Evolutionary conservation across 2,113 vertebrate species (phyloP), one percentile per base, ranked within the genome.

Genomic region (Plecturocebus donacophilus): DNA sequence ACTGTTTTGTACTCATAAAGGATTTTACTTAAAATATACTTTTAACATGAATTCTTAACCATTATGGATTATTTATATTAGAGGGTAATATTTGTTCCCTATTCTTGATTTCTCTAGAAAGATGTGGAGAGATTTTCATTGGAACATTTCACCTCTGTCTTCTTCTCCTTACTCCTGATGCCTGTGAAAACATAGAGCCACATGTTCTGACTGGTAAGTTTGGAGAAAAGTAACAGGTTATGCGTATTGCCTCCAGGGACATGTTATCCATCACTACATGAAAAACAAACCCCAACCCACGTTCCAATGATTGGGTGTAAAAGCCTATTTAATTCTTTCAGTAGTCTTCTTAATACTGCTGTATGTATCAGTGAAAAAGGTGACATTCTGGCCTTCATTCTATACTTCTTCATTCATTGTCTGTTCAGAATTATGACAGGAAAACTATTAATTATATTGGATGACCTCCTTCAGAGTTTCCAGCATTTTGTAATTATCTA

Each of bases 401-500:
- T 19, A 30, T 32, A 76, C 0, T 80, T 70, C 1, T 80, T 76
- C 8, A 84, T 68, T 76, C 30, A n/a, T 81, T 68, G 77, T n/a
- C 66, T 70, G 8, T 75, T 86, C 49, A 64, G 30, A 85, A 54
- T 82, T 89, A 23, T 89, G 25, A 64, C 5, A 54, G 8, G 20
- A 3, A 25, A 77, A 14, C 49, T 80, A 23, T 42, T 49, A 47
- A 77, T 96, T 66, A n/a, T 71, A 61, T 42, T 56, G 25, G 25
- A 6, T 12, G 45, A 82, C 11, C 17, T 12, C 16, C 20, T 79
- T 35, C 5, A 82, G 25, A 89, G 7, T 56, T 4, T 49, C 40
- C 66, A 85, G 10, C 6, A 87, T 9, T 90, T 73, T 94, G 17
- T 58, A 86, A 76, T 88, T 40, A 61, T 66, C 11, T 77, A 82